Percentiles rank a stretch among this genome's conserved stretches.
phyloP scores from a whole-genome alignment of 2,888 invertebrate species.

The Torymus aiolomorphi region DNA sequence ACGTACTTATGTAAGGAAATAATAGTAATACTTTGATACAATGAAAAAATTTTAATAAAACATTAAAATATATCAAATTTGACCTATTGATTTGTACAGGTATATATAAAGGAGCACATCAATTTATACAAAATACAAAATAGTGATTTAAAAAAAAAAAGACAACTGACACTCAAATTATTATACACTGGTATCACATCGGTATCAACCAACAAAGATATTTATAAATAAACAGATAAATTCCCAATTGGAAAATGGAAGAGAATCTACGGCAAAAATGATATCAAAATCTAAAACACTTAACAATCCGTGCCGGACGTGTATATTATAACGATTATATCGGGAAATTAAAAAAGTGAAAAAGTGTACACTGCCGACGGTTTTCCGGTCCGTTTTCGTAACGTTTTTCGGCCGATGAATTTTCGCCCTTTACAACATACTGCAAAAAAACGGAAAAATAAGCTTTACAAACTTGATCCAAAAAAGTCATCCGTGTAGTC shows the following conservation, averaged over 20 bases:
- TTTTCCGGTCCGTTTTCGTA: constrained; percentile 19
- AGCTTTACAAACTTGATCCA: constrained; percentile 21
- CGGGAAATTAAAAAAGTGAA: not conserved
- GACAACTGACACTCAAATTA: constrained; percentile 14
- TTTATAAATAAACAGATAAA: constrained; percentile 7
- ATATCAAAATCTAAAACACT: constrained; percentile 36
- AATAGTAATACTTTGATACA: constrained; percentile 37
- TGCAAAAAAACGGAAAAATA: constrained; percentile 56
- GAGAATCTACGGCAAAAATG: not conserved
- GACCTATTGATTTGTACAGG: constrained; percentile 38
- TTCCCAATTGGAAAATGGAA: not conserved
- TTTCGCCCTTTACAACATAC: constrained; percentile 46
- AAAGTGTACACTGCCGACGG: constrained; percentile 39
- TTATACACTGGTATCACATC: constrained; percentile 28
- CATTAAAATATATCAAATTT: constrained; percentile 10
- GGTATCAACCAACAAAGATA: not conserved
- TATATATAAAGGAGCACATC: constrained; percentile 23
- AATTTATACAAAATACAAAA: constrained; percentile 32
- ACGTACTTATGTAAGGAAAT: constrained; percentile 25
- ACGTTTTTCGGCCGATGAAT: constrained; percentile 26
- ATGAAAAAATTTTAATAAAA: constrained; percentile 39
- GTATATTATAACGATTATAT: constrained; percentile 3
- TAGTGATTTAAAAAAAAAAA: not conserved
- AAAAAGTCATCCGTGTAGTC: constrained; percentile 12
- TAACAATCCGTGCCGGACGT: constrained; percentile 54